Base-by-base conservation (phyloP, 2,797 vertebrate genomes). In the Myotis pilosus region DNA sequence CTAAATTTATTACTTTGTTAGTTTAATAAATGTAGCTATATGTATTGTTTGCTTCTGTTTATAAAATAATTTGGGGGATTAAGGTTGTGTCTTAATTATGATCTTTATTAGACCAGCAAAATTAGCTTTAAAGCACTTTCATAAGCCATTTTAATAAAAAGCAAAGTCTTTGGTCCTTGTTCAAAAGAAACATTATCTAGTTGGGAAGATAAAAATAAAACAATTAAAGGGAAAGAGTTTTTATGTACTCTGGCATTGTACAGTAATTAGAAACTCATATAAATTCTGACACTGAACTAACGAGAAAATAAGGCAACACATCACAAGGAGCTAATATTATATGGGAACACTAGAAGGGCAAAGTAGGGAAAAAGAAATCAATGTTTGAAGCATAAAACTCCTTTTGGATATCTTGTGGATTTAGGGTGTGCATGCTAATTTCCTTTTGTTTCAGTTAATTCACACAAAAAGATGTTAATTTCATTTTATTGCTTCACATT, bases 91-190 rank as follows among this genome's bases (percentile, higher is more conserved):
- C 68, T 94, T 90, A 66, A 68, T 88, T 85, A 82, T 44, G 16
- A 49, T 78, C 44, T 49, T 88, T 92, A 82, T 82, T 79, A 95
- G 55, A 64, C 38, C 55, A 62, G 15, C 19, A 38, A 94, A 92
- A 89, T 91, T 94, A 68, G 17, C 66, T 87, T 89, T n/a, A 89
- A 41, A 89, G 44, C 2, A 51, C 15, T 92, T 91, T 90, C 64
- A 72, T 79, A 79, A 92, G 64, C 17, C 33, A 92, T 81, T 86
- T 93, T 87, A 94, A 91, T 91, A 91, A 86, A 84, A 92, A 81
- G 28, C 38, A 33, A 55, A 47, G 3, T 57, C 17, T 66, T 81
- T 76, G 25, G 16, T 91, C 41, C n/a, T 87, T 92, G 3, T 79
- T 84, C 51, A 68, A 95, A 97, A 96, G 6, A 10, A 87, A 62